Percentiles rank a stretch among this genome's conserved stretches.
Evolutionary conservation across 2,797 vertebrate genomes (phyloP).

Genomic region (Parauchenoglanis ngamensis): DNA sequence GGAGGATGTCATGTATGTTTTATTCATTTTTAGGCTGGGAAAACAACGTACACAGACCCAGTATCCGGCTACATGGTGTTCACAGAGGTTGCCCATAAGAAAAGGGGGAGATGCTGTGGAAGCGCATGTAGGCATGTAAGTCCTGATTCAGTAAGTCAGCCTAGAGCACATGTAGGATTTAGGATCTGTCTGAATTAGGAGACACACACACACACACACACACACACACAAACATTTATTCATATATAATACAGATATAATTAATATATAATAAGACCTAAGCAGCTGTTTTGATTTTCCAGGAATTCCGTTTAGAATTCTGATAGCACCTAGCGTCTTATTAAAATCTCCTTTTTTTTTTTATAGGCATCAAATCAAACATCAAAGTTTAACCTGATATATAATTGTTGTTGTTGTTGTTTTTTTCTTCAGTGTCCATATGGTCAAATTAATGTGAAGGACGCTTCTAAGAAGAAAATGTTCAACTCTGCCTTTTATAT

Average conservation of each 20-base stretch:
- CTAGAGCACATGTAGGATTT: conserved; percentile 3
- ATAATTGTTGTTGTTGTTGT: background rate
- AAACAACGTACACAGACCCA: conserved; percentile 79
- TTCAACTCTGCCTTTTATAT: conserved; percentile 80
- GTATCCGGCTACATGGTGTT: conserved; percentile 76
- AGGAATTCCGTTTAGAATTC: background rate
- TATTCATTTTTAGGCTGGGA: conserved; percentile 73
- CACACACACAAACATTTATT: background rate
- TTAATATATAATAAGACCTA: too few species aligned
- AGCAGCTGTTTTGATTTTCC: too few species aligned
- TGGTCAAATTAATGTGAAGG: conserved; percentile 83
- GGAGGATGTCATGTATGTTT: conserved; percentile 29
- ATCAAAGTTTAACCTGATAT: background rate
- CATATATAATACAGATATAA: too few species aligned
- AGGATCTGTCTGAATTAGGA: background rate
- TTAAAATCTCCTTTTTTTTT: background rate
- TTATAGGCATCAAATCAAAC: background rate
- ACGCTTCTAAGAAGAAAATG: conserved; percentile 78
- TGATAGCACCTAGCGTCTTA: background rate
- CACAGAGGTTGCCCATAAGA: conserved; percentile 78
- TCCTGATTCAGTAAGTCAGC: conserved; percentile 47
- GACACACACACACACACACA: background rate
- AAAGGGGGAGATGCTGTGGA: conserved; percentile 80
- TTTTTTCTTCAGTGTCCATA: conserved; percentile 82
- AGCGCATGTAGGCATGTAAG: conserved; percentile 84